phyloP scores from a whole-genome alignment of 2,888 invertebrate genomes.

The Monochamus alternatus region DNA sequence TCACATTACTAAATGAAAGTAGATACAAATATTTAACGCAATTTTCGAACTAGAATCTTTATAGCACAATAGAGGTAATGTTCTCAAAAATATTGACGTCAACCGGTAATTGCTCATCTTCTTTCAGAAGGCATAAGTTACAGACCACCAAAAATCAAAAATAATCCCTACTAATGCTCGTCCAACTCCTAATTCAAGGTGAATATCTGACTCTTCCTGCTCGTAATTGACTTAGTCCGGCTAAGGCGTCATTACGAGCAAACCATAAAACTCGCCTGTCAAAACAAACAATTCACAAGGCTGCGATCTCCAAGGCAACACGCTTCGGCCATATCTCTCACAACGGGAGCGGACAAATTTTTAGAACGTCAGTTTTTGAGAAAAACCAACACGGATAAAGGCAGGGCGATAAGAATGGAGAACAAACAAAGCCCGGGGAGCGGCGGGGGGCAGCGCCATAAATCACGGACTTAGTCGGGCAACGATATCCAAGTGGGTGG shows the following conservation, averaged over 20 bases:
- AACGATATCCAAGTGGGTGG: conserved; percentile 59
- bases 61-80: too few species aligned
- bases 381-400: conserved; percentile 60
- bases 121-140: background rate
- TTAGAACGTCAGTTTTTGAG: conserved; percentile 54
- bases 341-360: conserved; percentile 40
- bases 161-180: background rate
- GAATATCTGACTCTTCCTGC: conserved; percentile 13
- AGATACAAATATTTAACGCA: too few species aligned
- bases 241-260: background rate
- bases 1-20: too few species aligned
- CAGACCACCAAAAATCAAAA: background rate
- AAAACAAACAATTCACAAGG: conserved; percentile 50
- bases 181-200: background rate
- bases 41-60: too few species aligned
- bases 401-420: conserved; percentile 59
- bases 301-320: conserved; percentile 41
- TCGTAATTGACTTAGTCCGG: conserved; percentile 13
- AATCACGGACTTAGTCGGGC: conserved; percentile 61
- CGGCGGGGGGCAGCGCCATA: conserved; percentile 67
- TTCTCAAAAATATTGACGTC: too few species aligned
- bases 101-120: too few species aligned
- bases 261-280: conserved; percentile 46
- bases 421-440: conserved; percentile 62
- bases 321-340: conserved; percentile 48